Evolutionary conservation across 2,797 vertebrate genomes (phyloP).

Genomic region (Taenioides sp.): DNA sequence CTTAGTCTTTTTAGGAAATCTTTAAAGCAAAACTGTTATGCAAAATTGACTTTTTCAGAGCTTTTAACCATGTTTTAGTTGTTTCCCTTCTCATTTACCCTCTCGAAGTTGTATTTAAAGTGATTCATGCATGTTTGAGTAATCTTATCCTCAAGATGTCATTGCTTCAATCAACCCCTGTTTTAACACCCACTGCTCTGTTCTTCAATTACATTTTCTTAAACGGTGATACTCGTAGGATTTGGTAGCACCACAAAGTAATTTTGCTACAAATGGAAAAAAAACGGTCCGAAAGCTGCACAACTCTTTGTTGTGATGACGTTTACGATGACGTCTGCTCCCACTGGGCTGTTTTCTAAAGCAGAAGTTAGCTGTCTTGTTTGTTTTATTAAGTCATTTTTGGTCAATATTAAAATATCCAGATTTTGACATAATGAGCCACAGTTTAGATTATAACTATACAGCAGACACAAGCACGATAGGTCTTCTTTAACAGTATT

Average conservation of each 20-base stretch:
- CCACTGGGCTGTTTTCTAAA: too few relatives aligned
- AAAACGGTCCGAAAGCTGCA: background rate
- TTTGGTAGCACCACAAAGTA: background rate
- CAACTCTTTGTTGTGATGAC: background rate
- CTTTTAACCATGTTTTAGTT: background rate
- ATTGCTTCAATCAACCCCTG: background rate
- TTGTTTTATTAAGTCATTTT: background rate
- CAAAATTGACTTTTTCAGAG: background rate
- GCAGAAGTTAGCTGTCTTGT: background rate
- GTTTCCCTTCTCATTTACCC: background rate
- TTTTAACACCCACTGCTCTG: too few relatives aligned
- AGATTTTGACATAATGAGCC: background rate
- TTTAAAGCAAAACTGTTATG: background rate
- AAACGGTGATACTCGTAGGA: background rate
- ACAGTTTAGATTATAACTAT: background rate
- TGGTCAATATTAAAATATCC: background rate
- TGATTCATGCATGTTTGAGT: background rate
- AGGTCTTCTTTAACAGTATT: too few relatives aligned
- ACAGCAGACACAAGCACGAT: too few relatives aligned
- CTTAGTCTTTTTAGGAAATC: too few relatives aligned
- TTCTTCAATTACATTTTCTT: background rate
- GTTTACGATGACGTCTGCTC: background rate
- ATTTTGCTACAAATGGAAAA: background rate
- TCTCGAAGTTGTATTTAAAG: background rate
- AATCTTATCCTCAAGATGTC: background rate